phyloP scores from a whole-genome alignment of 2,113 vertebrate species.

The Connochaetes taurinus region DNA sequence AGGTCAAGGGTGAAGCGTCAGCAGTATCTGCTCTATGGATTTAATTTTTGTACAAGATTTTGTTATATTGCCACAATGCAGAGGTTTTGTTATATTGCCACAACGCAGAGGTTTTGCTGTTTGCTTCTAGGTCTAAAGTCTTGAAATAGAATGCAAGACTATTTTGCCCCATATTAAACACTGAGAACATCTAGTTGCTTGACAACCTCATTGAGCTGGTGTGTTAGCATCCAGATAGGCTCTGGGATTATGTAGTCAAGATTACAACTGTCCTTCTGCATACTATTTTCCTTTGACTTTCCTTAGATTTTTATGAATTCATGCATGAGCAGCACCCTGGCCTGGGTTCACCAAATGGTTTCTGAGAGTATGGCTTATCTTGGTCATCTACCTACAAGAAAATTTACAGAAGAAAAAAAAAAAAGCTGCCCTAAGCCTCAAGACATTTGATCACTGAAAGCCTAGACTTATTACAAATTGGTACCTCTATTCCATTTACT shows the following conservation, averaged over 20 bases:
- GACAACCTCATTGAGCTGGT: constrained; percentile 42
- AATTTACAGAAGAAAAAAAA: background rate
- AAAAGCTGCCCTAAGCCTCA: background rate
- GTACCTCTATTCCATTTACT: background rate
- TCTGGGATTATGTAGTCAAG: constrained; percentile 40
- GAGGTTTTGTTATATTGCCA: background rate
- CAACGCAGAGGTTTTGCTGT: background rate
- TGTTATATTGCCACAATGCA: background rate
- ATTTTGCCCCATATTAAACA: constrained; percentile 13
- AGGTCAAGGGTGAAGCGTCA: background rate
- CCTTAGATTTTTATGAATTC: constrained; percentile 63
- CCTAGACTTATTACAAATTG: background rate
- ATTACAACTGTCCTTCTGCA: constrained; percentile 35
- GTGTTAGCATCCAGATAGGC: background rate
- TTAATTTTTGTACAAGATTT: constrained; percentile 4
- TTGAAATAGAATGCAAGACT: constrained; percentile 32
- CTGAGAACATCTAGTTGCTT: constrained; percentile 33
- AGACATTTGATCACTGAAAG: background rate
- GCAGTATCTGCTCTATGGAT: background rate
- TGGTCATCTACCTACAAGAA: background rate
- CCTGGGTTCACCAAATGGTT: constrained; percentile 20
- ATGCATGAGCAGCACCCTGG: background rate
- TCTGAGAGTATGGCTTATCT: background rate
- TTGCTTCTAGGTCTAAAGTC: constrained; percentile 40
- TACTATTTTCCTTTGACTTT: constrained; percentile 55